phyloP scores from a whole-genome alignment of 2,797 vertebrate species.

The Bucorvus abyssinicus region DNA sequence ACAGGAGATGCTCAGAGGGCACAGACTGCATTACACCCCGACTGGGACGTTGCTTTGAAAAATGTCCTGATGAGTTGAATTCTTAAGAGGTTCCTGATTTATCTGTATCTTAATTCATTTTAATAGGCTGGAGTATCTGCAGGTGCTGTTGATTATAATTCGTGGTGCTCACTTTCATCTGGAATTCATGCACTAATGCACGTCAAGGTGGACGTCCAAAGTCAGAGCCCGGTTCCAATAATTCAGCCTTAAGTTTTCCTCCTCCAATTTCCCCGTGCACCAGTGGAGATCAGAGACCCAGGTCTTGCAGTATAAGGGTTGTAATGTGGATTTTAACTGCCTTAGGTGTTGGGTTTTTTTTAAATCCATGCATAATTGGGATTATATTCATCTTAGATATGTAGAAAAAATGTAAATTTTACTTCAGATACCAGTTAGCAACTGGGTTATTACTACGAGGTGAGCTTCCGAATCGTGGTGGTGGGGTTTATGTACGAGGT shows the following conservation, averaged over 20 bases:
- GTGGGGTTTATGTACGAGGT: neutral
- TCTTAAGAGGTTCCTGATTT: slow-evolving; percentile 41
- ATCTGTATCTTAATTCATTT: slow-evolving; percentile 44
- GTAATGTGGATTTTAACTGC: neutral
- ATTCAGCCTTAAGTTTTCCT: slow-evolving; percentile 32
- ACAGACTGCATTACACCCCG: neutral
- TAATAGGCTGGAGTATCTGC: slow-evolving; percentile 31
- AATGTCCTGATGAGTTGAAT: neutral
- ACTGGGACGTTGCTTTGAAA: neutral
- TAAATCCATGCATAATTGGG: neutral
- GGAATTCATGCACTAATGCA: slow-evolving; percentile 13
- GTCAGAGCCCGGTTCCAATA: slow-evolving; percentile 7
- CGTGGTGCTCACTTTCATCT: neutral
- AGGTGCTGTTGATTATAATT: slow-evolving; percentile 43
- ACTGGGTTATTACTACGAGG: neutral
- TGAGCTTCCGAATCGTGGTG: neutral
- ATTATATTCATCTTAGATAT: neutral
- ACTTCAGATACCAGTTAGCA: neutral
- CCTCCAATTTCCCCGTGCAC: neutral
- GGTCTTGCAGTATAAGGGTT: neutral
- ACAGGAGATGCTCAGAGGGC: neutral
- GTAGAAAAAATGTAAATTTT: neutral
- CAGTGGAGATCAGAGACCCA: neutral
- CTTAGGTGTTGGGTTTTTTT: neutral
- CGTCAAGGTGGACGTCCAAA: slow-evolving; percentile 34